These are phyloP conservation scores for Ibidorhyncha struthersii DNA, from an alignment of 2,113 vertebrate genomes.

Conservation along the genomic window DNA sequence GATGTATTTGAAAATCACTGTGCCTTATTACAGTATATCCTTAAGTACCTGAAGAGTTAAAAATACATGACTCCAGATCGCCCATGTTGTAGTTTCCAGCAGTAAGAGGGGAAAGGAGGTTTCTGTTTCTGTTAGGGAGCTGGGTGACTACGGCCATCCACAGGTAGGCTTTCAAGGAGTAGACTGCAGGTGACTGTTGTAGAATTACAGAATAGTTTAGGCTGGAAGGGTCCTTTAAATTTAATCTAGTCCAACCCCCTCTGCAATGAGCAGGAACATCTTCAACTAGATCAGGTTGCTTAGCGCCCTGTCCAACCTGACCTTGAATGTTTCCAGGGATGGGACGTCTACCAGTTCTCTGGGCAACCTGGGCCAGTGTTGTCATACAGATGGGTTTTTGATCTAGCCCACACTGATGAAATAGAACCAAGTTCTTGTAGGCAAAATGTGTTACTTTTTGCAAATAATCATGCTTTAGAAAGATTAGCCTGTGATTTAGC, in stretches of 20 bases:
- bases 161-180: background rate
- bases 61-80: background rate
- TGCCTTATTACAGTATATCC: background rate
- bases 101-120: background rate
- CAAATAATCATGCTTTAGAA: background rate
- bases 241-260: rapidly evolving
- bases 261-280: background rate
- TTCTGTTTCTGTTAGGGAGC: background rate
- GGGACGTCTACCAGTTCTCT: rapidly evolving
- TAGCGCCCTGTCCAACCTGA: rapidly evolving
- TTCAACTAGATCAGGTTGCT: background rate
- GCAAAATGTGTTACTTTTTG: background rate
- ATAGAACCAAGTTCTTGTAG: background rate
- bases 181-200: background rate
- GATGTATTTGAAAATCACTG: background rate
- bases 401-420: background rate
- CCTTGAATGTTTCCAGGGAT: background rate
- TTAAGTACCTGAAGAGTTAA: background rate
- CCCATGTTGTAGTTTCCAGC: background rate
- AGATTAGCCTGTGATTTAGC: background rate
- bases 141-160: background rate
- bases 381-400: background rate
- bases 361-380: background rate
- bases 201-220: background rate
- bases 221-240: background rate